Conservation (phyloP, 2,797 vertebrate species). For the Catostomus latipinnis region DNA sequence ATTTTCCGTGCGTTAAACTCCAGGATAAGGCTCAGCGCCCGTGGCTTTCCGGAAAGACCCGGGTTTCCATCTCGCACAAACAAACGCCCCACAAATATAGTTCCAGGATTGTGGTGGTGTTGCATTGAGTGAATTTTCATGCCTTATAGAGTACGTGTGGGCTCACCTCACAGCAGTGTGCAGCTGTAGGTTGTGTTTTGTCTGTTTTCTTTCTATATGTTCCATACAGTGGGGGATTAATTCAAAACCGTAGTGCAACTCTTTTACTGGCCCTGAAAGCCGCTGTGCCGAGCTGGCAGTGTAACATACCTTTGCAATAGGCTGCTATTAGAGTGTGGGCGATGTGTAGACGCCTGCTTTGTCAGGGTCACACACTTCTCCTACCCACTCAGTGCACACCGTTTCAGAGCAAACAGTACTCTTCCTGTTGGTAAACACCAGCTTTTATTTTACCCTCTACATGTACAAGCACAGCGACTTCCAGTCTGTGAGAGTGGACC, state of each 20-base stretch:
- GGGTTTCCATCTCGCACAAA: no score
- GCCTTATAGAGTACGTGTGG: slow-evolving; percentile 10
- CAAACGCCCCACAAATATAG: slow-evolving; percentile 1
- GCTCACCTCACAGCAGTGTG: slow-evolving; percentile 27
- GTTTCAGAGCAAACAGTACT: slow-evolving; percentile 60
- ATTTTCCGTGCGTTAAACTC: no score
- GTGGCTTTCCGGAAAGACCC: no score
- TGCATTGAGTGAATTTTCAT: slow-evolving; percentile 12
- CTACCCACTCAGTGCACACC: slow-evolving; percentile 57
- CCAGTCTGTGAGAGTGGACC: neutral
- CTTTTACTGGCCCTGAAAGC: slow-evolving; percentile 33
- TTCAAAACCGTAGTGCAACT: slow-evolving; percentile 14
- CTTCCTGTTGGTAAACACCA: slow-evolving; percentile 63
- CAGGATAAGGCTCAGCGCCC: no score
- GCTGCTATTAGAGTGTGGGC: slow-evolving; percentile 60
- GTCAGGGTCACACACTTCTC: slow-evolving; percentile 63
- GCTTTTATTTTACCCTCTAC: slow-evolving; percentile 33
- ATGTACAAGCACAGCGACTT: slow-evolving; percentile 16
- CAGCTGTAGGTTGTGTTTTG: slow-evolving; percentile 16
- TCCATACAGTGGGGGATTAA: slow-evolving; percentile 13
- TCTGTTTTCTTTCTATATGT: slow-evolving; percentile 2
- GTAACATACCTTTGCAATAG: slow-evolving; percentile 54
- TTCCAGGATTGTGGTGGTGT: neutral
- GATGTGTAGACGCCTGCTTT: slow-evolving; percentile 60
- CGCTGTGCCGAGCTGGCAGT: slow-evolving; percentile 51